These are phyloP conservation scores for Apis florea DNA, from an alignment of 1,140 invertebrate genomes.

Conservation along the genomic window DNA sequence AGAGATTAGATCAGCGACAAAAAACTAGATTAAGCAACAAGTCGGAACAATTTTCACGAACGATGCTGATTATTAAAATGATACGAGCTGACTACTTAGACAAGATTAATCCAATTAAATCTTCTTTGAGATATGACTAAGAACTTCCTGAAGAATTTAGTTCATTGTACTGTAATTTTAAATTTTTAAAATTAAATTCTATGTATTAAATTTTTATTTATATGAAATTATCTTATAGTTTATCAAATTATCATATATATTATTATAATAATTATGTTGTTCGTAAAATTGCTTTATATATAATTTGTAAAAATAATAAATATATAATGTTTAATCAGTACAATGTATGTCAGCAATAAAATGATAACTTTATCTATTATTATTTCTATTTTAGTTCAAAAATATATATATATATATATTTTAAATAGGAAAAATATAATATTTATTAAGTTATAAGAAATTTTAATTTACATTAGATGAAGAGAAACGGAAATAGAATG, in stretches of 20 bases:
- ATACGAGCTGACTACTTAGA: neutral
- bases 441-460: no score
- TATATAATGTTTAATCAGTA: neutral
- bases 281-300: neutral
- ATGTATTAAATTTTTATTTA: no score
- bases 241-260: neutral
- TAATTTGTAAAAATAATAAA: neutral
- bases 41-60: neutral
- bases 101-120: slow-evolving; percentile 33
- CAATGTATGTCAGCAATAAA: neutral
- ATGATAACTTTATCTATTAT: neutral
- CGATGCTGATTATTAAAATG: neutral
- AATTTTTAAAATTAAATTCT: no score
- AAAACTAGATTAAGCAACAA: neutral
- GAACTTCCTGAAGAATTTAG: neutral
- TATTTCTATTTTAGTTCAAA: neutral
- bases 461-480: no score
- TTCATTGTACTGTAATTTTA: neutral
- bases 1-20: slow-evolving; percentile 24
- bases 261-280: neutral
- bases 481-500: no score
- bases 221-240: slow-evolving; percentile 6
- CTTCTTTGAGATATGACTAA: slow-evolving; percentile 7
- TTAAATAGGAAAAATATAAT: neutral
- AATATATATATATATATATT: neutral